Base-by-base conservation (phyloP, 2,797 vertebrate genomes). In the Bradypodion ventrale region DNA sequence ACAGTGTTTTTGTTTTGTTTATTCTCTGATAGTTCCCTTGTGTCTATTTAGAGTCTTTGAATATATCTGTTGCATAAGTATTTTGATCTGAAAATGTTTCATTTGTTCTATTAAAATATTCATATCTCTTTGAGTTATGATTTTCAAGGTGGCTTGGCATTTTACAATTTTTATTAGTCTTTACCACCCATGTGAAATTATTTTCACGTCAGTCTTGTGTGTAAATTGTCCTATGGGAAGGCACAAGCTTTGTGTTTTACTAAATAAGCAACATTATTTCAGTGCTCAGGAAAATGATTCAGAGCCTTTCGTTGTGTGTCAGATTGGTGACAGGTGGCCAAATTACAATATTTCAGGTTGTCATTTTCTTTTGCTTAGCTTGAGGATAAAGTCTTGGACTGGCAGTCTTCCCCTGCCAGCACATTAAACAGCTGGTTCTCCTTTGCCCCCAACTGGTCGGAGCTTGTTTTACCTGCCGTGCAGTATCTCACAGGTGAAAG, bases 391-490 rank as follows among this genome's bases (percentile, higher is more conserved):
- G 96, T 99, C 76, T 96, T 98, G 2, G 96, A 97, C 32, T 99
- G 99, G 99, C 99, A 99, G 82, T 95, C 95, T 0, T 98, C 97
- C 87, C 97, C 98, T 32, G 97, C 98, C 80, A 98, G 98, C 66
- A 96, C 98, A 12, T 96, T 98, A 87, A 99, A 99, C 78, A 95
- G 93, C 49, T 99, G 98, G 98, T 99, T 98, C 93, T 98, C 98
- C 59, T 96, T 94, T 21, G 97, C 97, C 77, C 92, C 98, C 25
- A 99, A 97, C 93, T 99, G 99, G 99, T 98, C 98, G 1, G 99
- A 99, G 87, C 92, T 99, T 94, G 97, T 98, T 88, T 94, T 98
- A 77, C 97, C 98, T 5, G 97, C 97, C 16, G 93, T 99, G 86
- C 97, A 98, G 88, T 99, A 99, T 94, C 96, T 99, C 86, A 95